These are phyloP conservation scores for Peromyscus polionotus DNA, from an alignment of 2,113 vertebrate genomes.

Conservation along the genomic window DNA sequence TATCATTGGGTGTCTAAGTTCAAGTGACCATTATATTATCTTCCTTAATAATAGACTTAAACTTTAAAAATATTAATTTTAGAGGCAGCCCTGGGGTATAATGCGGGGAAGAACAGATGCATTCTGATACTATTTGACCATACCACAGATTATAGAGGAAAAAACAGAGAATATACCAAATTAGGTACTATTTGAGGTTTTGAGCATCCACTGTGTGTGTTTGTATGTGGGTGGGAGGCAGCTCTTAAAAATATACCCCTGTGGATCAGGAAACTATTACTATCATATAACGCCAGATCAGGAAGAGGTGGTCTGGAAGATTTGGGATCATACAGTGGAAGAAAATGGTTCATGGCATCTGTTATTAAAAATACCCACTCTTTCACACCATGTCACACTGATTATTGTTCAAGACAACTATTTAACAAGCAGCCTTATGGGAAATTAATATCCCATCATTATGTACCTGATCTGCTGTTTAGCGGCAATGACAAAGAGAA, in stretches of 20 bases:
- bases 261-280: too few relatives aligned
- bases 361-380: constrained; percentile 23
- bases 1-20: background rate
- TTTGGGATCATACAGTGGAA: background rate
- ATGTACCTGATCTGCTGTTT: background rate
- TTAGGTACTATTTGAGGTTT: background rate
- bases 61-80: background rate
- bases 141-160: background rate
- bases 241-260: background rate
- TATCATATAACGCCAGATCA: background rate
- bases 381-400: background rate
- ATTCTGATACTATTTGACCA: background rate
- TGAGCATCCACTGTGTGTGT: background rate
- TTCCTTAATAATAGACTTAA: background rate
- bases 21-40: background rate
- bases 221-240: background rate
- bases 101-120: background rate
- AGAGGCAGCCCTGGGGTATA: too few relatives aligned
- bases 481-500: background rate
- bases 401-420: constrained; percentile 31
- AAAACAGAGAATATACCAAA: background rate
- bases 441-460: constrained; percentile 24
- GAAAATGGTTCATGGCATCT: background rate
- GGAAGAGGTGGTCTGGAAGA: background rate
- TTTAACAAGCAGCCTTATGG: background rate